Conservation (phyloP, 2,797 vertebrate species). For the Etheostoma nigrum region DNA sequence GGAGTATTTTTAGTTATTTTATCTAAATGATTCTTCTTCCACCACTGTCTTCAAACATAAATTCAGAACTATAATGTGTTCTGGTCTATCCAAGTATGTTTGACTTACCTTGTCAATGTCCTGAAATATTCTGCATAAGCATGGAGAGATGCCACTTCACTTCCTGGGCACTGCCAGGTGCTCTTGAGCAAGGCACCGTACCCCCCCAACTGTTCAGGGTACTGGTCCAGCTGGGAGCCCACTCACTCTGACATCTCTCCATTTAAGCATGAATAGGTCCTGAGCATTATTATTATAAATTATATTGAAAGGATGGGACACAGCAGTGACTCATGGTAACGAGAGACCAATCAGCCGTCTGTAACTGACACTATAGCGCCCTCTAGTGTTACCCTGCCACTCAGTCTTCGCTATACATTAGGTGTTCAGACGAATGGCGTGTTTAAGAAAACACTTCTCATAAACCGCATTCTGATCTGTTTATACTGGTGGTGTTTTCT, state of each 20-base stretch:
- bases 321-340: conserved; percentile 21
- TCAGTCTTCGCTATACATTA: neutral
- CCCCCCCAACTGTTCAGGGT: too few species aligned
- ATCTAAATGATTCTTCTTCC: neutral
- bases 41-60: neutral
- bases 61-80: neutral
- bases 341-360: conserved; percentile 8
- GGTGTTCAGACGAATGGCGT: neutral
- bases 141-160: too few species aligned
- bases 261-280: too few species aligned
- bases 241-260: too few species aligned
- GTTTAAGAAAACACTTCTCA: neutral
- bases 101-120: neutral
- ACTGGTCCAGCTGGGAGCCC: too few species aligned
- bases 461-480: neutral
- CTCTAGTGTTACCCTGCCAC: neutral
- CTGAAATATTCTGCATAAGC: neutral
- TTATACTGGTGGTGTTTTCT: neutral
- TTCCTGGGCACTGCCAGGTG: too few species aligned
- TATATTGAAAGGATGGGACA: neutral
- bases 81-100: neutral
- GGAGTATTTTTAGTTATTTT: neutral
- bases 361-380: neutral
- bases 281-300: too few species aligned
- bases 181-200: too few species aligned